Percentiles rank a stretch among this genome's conserved stretches.
phyloP scores from a whole-genome alignment of 2,888 invertebrate genomes.

The Polyommatus icarus region DNA sequence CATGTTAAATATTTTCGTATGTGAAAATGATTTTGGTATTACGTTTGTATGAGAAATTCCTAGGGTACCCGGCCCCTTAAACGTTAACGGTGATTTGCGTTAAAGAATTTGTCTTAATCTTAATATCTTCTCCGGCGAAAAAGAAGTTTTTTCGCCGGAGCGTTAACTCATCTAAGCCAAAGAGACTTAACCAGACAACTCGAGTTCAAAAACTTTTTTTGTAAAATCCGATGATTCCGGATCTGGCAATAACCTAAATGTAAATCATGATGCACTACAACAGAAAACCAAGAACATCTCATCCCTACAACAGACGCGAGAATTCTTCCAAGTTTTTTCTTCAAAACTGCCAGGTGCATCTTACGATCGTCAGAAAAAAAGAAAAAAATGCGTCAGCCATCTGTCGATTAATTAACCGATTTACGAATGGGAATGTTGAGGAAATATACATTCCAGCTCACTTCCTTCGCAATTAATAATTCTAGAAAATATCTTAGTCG shows the following conservation, averaged over 20 bases:
- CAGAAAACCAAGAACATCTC: background rate
- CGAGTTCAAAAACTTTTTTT: too few relatives aligned
- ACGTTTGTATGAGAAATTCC: too few relatives aligned
- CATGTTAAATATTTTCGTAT: too few relatives aligned
- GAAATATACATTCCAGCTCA: conserved; percentile 18
- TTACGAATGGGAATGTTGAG: background rate
- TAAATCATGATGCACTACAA: background rate
- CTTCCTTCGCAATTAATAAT: conserved; percentile 12
- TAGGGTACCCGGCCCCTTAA: too few relatives aligned
- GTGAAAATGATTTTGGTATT: too few relatives aligned
- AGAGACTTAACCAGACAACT: too few relatives aligned
- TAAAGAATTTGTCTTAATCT: too few relatives aligned
- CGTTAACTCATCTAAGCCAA: background rate
- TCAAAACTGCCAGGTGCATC: conserved; percentile 9
- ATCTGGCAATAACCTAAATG: background rate
- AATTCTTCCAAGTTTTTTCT: conserved; percentile 3
- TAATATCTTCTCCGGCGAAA: background rate
- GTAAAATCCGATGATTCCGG: too few relatives aligned
- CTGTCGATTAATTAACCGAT: conserved; percentile 11
- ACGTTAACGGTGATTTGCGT: too few relatives aligned
- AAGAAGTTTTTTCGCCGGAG: background rate
- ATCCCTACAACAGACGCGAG: background rate
- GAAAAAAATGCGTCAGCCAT: background rate
- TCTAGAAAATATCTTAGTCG: background rate
- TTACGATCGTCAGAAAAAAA: background rate